Evolutionary conservation across 2,113 vertebrate species (phyloP).

Genomic region (Limnothrissa miodon): DNA sequence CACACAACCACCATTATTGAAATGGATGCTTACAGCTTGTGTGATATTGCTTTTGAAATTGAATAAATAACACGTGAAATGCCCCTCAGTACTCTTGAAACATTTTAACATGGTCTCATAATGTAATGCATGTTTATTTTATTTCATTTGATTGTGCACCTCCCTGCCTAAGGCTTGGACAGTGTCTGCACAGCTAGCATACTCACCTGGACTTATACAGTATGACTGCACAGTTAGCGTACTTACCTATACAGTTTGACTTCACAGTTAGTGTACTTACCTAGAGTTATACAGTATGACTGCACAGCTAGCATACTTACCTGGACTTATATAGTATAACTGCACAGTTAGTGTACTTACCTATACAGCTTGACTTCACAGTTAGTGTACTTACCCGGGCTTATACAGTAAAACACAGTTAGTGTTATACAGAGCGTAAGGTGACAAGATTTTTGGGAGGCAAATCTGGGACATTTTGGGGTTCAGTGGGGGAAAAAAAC

Average conservation of each 20-base stretch:
- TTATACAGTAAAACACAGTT: too few relatives aligned
- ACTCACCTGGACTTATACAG: not conserved
- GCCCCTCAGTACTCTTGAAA: constrained; percentile 10
- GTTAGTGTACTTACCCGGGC: too few relatives aligned
- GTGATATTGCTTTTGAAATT: constrained; percentile 25
- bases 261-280: too few relatives aligned
- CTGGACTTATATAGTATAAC: not conserved
- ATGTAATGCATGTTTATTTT: constrained; percentile 36
- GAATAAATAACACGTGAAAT: constrained; percentile 26
- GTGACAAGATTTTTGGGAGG: too few relatives aligned
- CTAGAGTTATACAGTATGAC: too few relatives aligned
- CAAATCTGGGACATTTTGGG: too few relatives aligned
- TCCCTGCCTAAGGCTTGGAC: not conserved
- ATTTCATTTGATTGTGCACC: constrained; percentile 31
- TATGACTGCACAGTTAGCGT: not conserved
- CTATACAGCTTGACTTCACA: not conserved
- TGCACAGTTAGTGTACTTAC: not conserved
- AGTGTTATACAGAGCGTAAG: too few relatives aligned
- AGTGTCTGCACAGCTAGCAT: not conserved
- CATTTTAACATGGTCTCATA: constrained; percentile 24
- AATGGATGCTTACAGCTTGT: constrained; percentile 41
- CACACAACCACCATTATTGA: constrained; percentile 45
- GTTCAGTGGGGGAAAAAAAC: too few relatives aligned
- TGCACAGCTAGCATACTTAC: not conserved
- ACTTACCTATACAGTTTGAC: not conserved